Evolutionary conservation across 2,888 invertebrate species (phyloP), one percentile per base, ranked within the genome.

Genomic region (Phyllotreta cruciferae): DNA sequence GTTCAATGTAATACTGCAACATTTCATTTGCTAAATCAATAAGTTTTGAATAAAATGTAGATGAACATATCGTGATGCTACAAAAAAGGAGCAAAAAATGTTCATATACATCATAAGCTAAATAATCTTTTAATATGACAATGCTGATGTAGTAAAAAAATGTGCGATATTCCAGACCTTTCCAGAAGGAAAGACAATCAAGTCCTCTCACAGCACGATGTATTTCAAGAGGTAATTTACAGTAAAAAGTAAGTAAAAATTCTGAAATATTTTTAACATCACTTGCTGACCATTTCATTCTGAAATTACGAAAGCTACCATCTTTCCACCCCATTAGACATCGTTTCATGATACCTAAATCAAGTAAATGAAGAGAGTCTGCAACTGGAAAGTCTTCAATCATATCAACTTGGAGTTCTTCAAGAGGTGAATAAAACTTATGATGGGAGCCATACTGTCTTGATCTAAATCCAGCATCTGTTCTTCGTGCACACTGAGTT

Each of bases 41-140:
- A 42, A 47, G 10, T 13, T 57, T 42, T 38, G 8, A n/a, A 47
- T 57, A 57, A n/a, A n/a, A 24, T 10, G 11, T 60, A 1, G 56
- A 60, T 10, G 63, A 60, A 38, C 63, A 56, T 42, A 62, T 66
- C 7, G 65, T 66, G 7, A 60, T 53, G 5, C 49, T 56, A 58
- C 61, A 63, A 55, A 63, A 61, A 11, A 64, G 50, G 0, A 66
- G 6, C 9, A 55, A 53, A 50, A 60, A 66, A 62, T 62, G 60
- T 34, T 63, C 35, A 11, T 62, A 66, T 11, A 60, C 60, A 38
- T 66, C 62, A 56, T 8, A 34, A 36, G 57, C 34, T 38, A 62
- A 54, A 35, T 10, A n/a, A 11, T 66, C 36, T 47, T 62, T 57
- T 37, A 66, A 14, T 49, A 66, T 34, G 14, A 66, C 58, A n/a